phyloP scores from a whole-genome alignment of 2,888 invertebrate genomes.

The Megastigmus dorsalis region DNA sequence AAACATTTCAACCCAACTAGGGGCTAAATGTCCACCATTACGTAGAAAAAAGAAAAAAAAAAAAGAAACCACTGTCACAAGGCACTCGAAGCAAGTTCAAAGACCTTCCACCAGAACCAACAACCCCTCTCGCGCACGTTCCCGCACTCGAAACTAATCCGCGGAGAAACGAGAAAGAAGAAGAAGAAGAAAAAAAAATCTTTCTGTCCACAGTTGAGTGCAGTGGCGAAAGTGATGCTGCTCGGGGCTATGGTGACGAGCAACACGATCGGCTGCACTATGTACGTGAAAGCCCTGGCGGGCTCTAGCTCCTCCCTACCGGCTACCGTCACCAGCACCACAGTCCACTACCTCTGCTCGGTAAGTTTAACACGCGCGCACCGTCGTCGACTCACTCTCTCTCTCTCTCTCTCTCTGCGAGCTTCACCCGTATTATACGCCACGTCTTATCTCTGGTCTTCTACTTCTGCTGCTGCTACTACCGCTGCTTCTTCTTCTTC shows the following conservation, averaged over 20 bases:
- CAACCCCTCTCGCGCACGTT: too few species aligned
- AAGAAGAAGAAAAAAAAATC: not conserved
- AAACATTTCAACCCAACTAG: too few species aligned
- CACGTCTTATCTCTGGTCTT: too few species aligned
- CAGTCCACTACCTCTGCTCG: slow-evolving; percentile 80
- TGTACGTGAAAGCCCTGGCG: slow-evolving; percentile 80
- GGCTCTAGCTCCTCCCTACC: slow-evolving; percentile 78
- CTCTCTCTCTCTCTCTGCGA: not conserved
- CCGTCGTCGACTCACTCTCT: not conserved
- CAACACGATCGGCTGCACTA: slow-evolving; percentile 79
- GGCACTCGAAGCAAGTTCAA: too few species aligned
- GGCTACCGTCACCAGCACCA: slow-evolving; percentile 80
- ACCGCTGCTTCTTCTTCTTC: not conserved
- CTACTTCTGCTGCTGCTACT: too few species aligned
- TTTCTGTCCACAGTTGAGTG: slow-evolving; percentile 58
- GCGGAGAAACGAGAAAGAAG: not conserved
- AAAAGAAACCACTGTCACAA: too few species aligned
- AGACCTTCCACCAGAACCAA: too few species aligned
- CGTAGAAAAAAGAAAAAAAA: too few species aligned
- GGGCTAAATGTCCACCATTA: too few species aligned
- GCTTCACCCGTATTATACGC: too few species aligned
- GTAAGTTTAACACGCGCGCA: slow-evolving; percentile 73
- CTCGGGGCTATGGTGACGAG: slow-evolving; percentile 77
- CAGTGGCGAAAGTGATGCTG: slow-evolving; percentile 65
- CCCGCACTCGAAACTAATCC: too few species aligned